Percentiles rank a stretch among this genome's conserved stretches.
These are phyloP conservation scores for Hipposideros armiger DNA, from an alignment of 2,113 vertebrate species.

Conservation along the genomic window DNA sequence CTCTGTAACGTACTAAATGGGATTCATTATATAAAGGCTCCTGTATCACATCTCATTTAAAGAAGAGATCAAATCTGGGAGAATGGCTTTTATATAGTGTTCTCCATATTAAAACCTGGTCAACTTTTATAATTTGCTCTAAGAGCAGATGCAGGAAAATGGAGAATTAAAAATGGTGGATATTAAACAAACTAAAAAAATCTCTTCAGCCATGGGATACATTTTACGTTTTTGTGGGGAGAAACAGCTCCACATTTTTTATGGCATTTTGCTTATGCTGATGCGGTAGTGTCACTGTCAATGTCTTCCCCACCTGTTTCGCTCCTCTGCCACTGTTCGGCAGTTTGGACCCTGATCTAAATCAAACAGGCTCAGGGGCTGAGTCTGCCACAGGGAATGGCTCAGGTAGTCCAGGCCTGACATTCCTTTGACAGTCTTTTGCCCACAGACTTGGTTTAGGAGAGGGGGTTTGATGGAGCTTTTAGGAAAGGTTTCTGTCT, in stretches of 20 bases:
- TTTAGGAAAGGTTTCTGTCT: neutral
- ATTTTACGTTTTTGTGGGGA: neutral
- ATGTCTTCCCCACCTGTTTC: neutral
- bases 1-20: neutral
- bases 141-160: slow-evolving; percentile 4
- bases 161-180: neutral
- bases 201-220: neutral
- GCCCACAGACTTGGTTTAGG: neutral
- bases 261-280: neutral
- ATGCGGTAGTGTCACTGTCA: neutral
- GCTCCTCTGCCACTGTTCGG: neutral
- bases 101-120: neutral
- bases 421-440: neutral
- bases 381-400: neutral
- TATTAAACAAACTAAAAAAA: neutral
- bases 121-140: neutral
- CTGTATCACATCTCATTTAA: neutral
- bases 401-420: neutral
- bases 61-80: slow-evolving; percentile 23
- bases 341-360: neutral
- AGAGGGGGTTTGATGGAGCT: neutral
- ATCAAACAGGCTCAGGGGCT: neutral
- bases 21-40: neutral
- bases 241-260: neutral
- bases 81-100: neutral